Percentiles rank a stretch among this genome's conserved stretches.
Evolutionary conservation across 2,797 vertebrate genomes (phyloP).

Genomic region (Pantherophis alleghaniensis): DNA sequence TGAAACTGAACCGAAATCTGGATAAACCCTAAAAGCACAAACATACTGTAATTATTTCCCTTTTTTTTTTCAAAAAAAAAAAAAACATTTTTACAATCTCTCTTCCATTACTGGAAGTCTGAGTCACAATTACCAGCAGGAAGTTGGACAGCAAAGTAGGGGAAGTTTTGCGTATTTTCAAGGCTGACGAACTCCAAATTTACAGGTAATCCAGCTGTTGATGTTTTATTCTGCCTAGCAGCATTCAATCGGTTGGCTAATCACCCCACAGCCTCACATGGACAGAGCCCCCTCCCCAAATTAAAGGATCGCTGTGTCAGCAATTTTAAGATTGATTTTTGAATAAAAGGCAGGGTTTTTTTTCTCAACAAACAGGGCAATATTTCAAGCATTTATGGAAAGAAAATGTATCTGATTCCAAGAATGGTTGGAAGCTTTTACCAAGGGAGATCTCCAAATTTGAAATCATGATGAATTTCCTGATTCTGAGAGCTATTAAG

Average conservation of each 20-base stretch:
- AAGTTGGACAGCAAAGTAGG: constrained; percentile 54
- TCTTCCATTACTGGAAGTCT: constrained; percentile 68
- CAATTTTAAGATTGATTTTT: neutral
- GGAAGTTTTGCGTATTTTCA: constrained; percentile 33
- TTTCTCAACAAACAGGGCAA: neutral
- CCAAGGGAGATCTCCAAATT: neutral
- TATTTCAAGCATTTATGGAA: neutral
- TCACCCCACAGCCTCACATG: neutral
- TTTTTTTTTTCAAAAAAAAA: neutral
- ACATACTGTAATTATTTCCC: constrained; percentile 27
- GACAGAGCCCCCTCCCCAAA: neutral
- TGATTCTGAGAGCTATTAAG: neutral
- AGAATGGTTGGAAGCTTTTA: neutral
- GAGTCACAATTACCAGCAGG: constrained; percentile 68
- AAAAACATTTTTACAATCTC: neutral
- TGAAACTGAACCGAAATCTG: constrained; percentile 49
- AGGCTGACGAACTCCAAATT: constrained; percentile 50
- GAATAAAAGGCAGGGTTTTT: neutral
- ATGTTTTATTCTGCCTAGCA: neutral
- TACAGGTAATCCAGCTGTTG: constrained; percentile 50
- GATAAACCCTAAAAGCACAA: constrained; percentile 48
- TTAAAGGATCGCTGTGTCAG: too few species aligned
- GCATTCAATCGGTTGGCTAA: neutral
- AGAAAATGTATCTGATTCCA: neutral
- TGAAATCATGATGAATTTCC: neutral